Base-by-base conservation (phyloP, 2,113 vertebrate species). In the Verasper variegatus region DNA sequence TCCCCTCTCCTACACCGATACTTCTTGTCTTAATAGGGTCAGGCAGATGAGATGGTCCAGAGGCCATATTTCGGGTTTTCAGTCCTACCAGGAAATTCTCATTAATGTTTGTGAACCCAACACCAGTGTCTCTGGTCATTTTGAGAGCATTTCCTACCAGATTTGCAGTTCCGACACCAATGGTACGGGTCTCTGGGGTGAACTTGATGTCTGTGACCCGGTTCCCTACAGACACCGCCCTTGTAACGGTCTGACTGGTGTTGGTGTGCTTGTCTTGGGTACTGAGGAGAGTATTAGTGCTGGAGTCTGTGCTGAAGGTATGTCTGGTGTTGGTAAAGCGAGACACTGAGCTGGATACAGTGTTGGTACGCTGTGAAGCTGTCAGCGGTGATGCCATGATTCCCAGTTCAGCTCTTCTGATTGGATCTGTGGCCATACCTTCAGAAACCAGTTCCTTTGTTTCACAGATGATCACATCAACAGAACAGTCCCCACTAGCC, bases 1-100 rank as follows among this genome's bases (percentile, higher is more conserved):
- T 86, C n/a, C 95, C 96, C 0, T 93, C 95, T 0, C 97, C 97
- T 4, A 98, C 97, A 1, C 96, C 97, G 0, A 99, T 90, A 31
- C 95, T 98, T 84, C 96, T 95, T 4, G 95, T 96, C 83, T 92
- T 92, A 18, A 83, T 2, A 1, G 92, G 93, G 52, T 95, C 95
- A 26, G 93, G 90, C 0, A 93, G 66, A 0, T 90, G 93, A 3
- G 96, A 96, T 0, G 97, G 96, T 40, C 98, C 98, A 0, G 97
- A 99, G 0, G 97, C 97, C 83, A 99, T 98, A 85, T 95, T 97
- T 56, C 97, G 94, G 76, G 96, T 97, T 91, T 96, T 98, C 55
- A 99, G 88, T 23, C 98, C 98, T 61, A 99, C 92, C 58, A 99
- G 86, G 52, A 96, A 98, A 91, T 97, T 98, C 65, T 99, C 97